Conservation (phyloP, 2,888 invertebrate genomes). For the Busseola fusca region DNA sequence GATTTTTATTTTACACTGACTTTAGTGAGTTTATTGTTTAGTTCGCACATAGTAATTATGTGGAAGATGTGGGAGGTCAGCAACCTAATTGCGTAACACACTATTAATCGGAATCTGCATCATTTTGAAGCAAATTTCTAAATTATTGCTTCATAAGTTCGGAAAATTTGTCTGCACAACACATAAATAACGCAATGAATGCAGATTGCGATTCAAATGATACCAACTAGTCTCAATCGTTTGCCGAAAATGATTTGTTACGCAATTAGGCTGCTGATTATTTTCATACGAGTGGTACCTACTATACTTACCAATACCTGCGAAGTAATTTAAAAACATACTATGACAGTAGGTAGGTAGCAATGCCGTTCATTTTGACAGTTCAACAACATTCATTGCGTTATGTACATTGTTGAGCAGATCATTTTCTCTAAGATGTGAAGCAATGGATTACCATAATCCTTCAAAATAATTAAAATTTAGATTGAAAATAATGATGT, state of each 20-base stretch:
- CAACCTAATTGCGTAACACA: too few species aligned
- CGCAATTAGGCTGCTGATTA: too few species aligned
- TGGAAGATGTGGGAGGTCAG: neutral
- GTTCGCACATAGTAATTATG: slow-evolving; percentile 26
- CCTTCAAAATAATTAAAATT: neutral
- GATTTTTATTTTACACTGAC: slow-evolving; percentile 46
- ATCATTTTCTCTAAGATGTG: neutral
- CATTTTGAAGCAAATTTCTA: too few species aligned
- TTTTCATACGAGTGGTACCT: too few species aligned
- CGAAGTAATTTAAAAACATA: neutral
- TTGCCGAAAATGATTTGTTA: too few species aligned
- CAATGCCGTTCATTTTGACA: neutral
- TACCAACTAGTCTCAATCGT: too few species aligned
- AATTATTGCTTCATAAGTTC: too few species aligned
- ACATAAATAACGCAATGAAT: too few species aligned
- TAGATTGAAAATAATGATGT: neutral
- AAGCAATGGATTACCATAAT: neutral
- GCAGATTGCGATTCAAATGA: too few species aligned
- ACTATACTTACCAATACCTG: neutral
- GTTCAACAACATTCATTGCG: neutral
- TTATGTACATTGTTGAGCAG: neutral
- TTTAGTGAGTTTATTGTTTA: slow-evolving; percentile 5
- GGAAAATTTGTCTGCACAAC: too few species aligned
- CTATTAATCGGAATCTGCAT: too few species aligned
- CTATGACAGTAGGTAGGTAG: neutral